phyloP scores from a whole-genome alignment of 92 coral and sea anemone species.

The Galaxea fascicularis region DNA sequence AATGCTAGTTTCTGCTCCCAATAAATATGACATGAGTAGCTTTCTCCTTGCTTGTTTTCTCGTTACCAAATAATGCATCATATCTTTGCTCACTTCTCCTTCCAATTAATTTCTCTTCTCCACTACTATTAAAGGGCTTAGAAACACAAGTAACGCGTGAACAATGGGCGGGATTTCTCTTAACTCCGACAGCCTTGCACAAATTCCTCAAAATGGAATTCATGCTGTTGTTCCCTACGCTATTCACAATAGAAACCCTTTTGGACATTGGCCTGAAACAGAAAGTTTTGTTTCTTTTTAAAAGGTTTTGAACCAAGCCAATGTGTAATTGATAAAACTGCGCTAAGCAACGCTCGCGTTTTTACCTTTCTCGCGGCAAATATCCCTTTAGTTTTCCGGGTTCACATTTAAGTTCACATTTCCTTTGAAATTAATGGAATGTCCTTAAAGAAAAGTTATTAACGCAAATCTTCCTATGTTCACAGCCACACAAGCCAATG shows the following conservation, averaged over 20 bases:
- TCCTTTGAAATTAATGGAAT: constrained; percentile 28
- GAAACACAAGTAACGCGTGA: constrained; percentile 28
- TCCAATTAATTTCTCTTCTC: constrained; percentile 40
- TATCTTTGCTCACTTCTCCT: constrained; percentile 28
- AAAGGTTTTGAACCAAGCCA: constrained; percentile 39
- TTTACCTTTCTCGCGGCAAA: constrained; percentile 57
- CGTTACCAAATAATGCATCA: constrained; percentile 37
- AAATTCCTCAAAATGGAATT: constrained; percentile 37
- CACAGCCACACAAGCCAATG: constrained; percentile 39
- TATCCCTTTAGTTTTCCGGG: constrained; percentile 41
- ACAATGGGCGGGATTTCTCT: constrained; percentile 40
- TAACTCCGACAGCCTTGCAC: constrained; percentile 41
- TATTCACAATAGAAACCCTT: constrained; percentile 48
- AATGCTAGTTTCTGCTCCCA: constrained; percentile 40
- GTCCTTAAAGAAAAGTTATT: constrained; percentile 24
- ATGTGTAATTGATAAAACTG: no score
- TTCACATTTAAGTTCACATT: constrained; percentile 45
- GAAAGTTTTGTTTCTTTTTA: constrained; percentile 50
- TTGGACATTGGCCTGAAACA: constrained; percentile 54
- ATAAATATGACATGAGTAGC: constrained; percentile 31
- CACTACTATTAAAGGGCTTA: constrained; percentile 41
- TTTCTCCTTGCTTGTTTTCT: constrained; percentile 14
- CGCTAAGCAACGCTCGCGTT: constrained; percentile 59
- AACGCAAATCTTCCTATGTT: no score
- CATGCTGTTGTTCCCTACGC: constrained; percentile 43